These are phyloP conservation scores for Lepidocyrtinus sp. DNA, from an alignment of 2,888 invertebrate species.

Conservation along the genomic window DNA sequence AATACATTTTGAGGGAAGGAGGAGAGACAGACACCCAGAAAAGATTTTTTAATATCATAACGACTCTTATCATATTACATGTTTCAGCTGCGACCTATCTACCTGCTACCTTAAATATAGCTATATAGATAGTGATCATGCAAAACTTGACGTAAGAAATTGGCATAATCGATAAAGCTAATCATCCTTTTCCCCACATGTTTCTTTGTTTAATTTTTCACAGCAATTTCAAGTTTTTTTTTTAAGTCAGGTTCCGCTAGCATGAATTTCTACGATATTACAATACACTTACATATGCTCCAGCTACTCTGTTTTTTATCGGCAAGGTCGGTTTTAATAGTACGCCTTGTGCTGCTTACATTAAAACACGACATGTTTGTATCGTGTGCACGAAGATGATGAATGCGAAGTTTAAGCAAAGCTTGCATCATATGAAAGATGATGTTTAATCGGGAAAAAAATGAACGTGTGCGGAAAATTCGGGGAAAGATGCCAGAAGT, in stretches of 20 bases:
- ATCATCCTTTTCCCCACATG: too few species aligned
- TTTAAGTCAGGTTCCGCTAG: too few species aligned
- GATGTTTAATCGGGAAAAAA: slow-evolving; percentile 20
- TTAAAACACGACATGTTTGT: neutral
- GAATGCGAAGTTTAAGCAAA: neutral
- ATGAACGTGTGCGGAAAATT: slow-evolving; percentile 31
- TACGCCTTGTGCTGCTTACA: neutral
- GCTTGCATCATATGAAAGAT: neutral
- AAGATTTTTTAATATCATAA: neutral
- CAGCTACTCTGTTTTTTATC: neutral
- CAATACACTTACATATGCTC: too few species aligned
- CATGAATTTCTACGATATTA: too few species aligned
- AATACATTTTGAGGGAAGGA: slow-evolving; percentile 10
- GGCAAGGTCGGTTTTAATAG: slow-evolving; percentile 7
- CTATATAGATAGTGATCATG: too few species aligned
- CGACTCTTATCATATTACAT: too few species aligned
- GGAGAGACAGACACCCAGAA: slow-evolving; percentile 41
- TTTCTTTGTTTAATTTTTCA: too few species aligned
- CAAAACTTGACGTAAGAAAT: too few species aligned
- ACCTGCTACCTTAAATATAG: too few species aligned
- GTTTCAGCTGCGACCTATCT: too few species aligned
- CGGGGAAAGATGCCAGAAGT: slow-evolving; percentile 27
- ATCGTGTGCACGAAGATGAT: neutral
- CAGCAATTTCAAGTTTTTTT: too few species aligned
- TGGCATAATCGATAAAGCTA: too few species aligned